phyloP scores from a whole-genome alignment of 2,113 vertebrate species.

The Blennius ocellaris region DNA sequence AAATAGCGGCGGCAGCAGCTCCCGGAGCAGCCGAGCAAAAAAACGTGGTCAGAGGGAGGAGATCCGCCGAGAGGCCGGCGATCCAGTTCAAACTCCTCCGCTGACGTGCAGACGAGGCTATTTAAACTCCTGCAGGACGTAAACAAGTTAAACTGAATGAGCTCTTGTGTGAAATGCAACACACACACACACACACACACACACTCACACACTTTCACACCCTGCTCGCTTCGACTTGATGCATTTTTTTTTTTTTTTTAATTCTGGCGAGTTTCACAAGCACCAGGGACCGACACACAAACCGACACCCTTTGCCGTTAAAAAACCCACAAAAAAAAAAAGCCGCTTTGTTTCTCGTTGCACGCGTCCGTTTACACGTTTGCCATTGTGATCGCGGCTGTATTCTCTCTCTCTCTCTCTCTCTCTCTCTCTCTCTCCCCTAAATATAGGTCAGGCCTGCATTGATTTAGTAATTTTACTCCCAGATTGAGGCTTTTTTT shows the following conservation, averaged over 20 bases:
- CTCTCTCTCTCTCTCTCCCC: no score
- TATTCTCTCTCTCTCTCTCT: background rate
- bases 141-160: constrained; percentile 19
- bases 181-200: no score
- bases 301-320: background rate
- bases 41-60: constrained; percentile 73
- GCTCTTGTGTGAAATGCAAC: no score
- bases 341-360: background rate
- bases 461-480: constrained; percentile 40
- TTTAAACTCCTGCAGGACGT: constrained; percentile 57
- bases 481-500: constrained; percentile 9
- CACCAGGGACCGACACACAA: constrained; percentile 11
- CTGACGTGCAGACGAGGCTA: constrained; percentile 58
- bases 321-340: no score
- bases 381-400: background rate
- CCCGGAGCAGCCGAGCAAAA: constrained; percentile 61
- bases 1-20: constrained; percentile 74
- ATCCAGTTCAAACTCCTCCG: constrained; percentile 69
- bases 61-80: constrained; percentile 63
- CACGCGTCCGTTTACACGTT: background rate
- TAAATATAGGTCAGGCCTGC: constrained; percentile 16
- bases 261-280: constrained; percentile 26
- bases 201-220: constrained; percentile 51
- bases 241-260: no score
- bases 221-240: constrained; percentile 7